These are phyloP conservation scores for Branchellion lobata DNA, from an alignment of 2,888 invertebrate species.

Conservation along the genomic window DNA sequence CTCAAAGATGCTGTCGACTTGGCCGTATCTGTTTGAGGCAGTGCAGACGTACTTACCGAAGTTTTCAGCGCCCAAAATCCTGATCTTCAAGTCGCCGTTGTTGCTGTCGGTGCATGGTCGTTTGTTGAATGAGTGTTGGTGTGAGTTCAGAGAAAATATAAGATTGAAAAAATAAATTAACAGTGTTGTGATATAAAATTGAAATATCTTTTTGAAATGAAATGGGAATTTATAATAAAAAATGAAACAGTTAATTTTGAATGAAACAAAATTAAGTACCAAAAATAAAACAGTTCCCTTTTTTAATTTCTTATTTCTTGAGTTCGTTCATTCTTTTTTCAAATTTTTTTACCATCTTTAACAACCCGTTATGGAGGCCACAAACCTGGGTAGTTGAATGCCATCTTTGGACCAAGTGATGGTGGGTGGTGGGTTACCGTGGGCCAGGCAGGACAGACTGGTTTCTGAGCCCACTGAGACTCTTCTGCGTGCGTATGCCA, in stretches of 20 bases:
- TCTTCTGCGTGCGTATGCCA: not conserved
- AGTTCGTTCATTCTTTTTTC: no score
- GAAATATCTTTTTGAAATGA: no score
- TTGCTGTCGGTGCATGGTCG: not conserved
- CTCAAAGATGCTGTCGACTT: not conserved
- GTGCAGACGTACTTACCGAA: conserved; percentile 28
- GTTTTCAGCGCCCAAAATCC: not conserved
- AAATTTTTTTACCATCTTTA: no score
- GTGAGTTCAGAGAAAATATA: not conserved
- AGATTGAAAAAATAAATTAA: no score
- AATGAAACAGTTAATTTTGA: no score
- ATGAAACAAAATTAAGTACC: no score
- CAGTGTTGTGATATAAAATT: no score
- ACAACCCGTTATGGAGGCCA: no score
- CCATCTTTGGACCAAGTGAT: conserved; percentile 15
- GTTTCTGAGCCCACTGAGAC: not conserved
- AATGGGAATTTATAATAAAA: no score
- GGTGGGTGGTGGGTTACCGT: conserved; percentile 4
- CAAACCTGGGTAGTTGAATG: conserved; percentile 2
- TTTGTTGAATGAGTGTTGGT: not conserved
- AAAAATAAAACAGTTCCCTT: no score
- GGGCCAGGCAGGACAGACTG: not conserved
- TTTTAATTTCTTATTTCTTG: no score
- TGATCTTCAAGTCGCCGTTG: conserved; percentile 5
- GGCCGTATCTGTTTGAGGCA: conserved; percentile 21